phyloP scores from a whole-genome alignment of 2,113 vertebrate genomes.

The Bubo blakistoni region DNA sequence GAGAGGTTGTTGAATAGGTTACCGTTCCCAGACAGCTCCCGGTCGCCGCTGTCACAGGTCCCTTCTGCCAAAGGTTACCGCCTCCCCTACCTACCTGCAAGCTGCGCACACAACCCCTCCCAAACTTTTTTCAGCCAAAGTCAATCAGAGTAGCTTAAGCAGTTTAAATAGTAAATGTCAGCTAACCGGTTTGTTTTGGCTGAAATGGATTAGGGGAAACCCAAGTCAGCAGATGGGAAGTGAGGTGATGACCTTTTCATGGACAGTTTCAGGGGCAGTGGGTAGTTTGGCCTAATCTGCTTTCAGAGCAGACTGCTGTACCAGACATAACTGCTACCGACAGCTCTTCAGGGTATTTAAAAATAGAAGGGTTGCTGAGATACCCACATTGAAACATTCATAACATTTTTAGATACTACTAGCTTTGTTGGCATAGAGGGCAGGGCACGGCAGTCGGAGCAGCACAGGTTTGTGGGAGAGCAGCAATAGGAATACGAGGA shows the following conservation, averaged over 20 bases:
- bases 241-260: not conserved
- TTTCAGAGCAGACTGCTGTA: not conserved
- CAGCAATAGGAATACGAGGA: not conserved
- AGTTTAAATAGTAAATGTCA: not conserved
- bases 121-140: not conserved
- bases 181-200: not conserved
- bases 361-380: not conserved
- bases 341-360: not conserved
- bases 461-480: not conserved
- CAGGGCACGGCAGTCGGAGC: not conserved
- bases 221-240: slow-evolving; percentile 4
- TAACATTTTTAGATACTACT: not conserved
- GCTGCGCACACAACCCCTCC: not conserved
- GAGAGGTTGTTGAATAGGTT: not conserved
- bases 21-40: not conserved
- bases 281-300: not conserved
- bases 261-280: not conserved
- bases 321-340: not conserved
- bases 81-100: not conserved
- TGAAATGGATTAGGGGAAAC: not conserved
- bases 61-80: not conserved
- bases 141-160: not conserved
- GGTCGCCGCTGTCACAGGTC: fast-evolving
- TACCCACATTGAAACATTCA: not conserved
- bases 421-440: not conserved